phyloP scores from a whole-genome alignment of 2,113 vertebrate genomes.

The Heptranchias perlo region DNA sequence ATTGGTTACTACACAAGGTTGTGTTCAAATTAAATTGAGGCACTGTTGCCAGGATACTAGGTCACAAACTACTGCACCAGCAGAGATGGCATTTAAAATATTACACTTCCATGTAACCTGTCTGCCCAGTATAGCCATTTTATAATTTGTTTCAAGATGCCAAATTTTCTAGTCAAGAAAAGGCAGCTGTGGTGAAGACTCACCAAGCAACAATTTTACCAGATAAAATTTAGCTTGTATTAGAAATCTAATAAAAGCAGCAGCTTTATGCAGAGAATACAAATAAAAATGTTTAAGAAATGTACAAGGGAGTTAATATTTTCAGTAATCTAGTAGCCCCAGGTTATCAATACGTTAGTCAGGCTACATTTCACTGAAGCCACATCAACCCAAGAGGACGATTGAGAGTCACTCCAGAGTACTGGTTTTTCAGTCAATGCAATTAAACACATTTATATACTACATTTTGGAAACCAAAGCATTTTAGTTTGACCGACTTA shows the following conservation, averaged over 20 bases:
- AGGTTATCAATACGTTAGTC: background rate
- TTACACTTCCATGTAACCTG: background rate
- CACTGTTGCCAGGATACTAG: slow-evolving; percentile 9
- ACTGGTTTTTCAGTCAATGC: too few relatives aligned
- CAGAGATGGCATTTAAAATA: background rate
- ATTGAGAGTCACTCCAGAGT: too few relatives aligned
- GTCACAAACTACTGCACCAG: slow-evolving; percentile 9
- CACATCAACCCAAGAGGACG: background rate
- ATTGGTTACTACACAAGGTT: background rate
- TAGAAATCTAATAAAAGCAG: background rate
- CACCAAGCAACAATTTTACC: background rate
- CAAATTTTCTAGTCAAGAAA: background rate
- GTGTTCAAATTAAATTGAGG: slow-evolving; percentile 1
- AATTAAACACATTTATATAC: too few relatives aligned
- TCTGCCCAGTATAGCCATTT: background rate
- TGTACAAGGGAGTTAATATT: background rate
- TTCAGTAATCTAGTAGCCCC: background rate
- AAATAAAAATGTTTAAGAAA: background rate
- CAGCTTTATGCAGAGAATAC: background rate
- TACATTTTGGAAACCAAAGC: too few relatives aligned
- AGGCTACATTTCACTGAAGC: background rate
- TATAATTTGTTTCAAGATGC: background rate
- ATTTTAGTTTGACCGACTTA: too few relatives aligned
- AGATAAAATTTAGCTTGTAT: background rate
- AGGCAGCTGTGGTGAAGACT: background rate